Percentiles rank a stretch among this genome's conserved stretches.
These are phyloP conservation scores for Drosophila neutralis DNA, from an alignment of 2,888 invertebrate genomes.

Conservation along the genomic window DNA sequence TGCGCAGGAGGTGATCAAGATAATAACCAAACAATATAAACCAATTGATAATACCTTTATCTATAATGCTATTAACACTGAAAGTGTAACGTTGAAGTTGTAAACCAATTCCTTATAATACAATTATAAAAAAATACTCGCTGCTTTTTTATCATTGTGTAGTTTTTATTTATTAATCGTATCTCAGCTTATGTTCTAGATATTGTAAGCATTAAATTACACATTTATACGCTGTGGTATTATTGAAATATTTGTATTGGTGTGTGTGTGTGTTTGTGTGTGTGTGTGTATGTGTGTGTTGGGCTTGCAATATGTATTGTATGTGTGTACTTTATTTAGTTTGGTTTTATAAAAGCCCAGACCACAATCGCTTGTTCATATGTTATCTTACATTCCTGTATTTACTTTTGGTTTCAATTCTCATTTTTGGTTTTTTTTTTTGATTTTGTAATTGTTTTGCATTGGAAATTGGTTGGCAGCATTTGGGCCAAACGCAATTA, in stretches of 20 bases:
- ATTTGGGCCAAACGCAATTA: constrained; percentile 45
- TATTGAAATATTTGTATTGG: constrained; percentile 39
- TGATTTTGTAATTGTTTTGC: constrained; percentile 34
- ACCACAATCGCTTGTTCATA: constrained; percentile 31
- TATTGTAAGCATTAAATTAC: constrained; percentile 59
- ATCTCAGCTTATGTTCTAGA: constrained; percentile 51
- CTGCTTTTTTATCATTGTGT: constrained; percentile 36
- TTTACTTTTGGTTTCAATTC: constrained; percentile 31
- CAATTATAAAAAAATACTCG: constrained; percentile 22
- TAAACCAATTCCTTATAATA: constrained; percentile 84
- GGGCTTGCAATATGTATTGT: constrained; percentile 31
- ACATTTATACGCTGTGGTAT: constrained; percentile 47
- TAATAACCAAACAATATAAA: constrained; percentile 97
- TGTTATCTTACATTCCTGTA: constrained; percentile 71
- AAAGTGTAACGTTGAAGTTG: constrained; percentile 92
- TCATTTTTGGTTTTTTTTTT: constrained; percentile 11
- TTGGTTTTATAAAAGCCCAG: constrained; percentile 48
- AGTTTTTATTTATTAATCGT: constrained; percentile 56
- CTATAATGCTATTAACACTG: constrained; percentile 96
- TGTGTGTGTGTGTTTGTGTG: constrained; percentile 8
- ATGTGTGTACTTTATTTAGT: constrained; percentile 14
- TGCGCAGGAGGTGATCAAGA: constrained; percentile 98
- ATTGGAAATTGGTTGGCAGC: constrained; percentile 73
- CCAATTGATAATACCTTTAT: constrained; percentile 98
- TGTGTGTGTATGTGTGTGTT: constrained; percentile 15